phyloP scores from a whole-genome alignment of 1,140 invertebrate genomes.

The Lerema accius region DNA sequence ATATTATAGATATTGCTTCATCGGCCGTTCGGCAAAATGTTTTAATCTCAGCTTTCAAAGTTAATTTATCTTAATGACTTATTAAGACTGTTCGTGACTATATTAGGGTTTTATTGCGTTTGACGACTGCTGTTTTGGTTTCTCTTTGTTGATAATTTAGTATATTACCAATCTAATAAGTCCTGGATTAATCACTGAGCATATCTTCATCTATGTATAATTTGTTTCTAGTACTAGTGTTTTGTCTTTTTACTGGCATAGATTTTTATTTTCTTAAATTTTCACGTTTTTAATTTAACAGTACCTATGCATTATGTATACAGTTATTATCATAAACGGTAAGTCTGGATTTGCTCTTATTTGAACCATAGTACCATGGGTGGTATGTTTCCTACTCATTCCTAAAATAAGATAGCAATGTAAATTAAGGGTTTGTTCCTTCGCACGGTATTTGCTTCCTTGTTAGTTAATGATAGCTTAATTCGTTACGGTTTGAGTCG shows the following conservation, averaged over 20 bases:
- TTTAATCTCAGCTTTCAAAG: conserved; percentile 37
- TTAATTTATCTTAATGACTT: conserved; percentile 39
- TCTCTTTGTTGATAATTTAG: not conserved
- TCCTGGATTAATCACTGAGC: not conserved
- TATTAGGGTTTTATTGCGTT: conserved; percentile 3
- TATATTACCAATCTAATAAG: not conserved
- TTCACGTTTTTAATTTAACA: too few relatives aligned
- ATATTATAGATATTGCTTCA: not conserved
- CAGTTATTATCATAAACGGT: not conserved
- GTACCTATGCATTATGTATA: too few relatives aligned
- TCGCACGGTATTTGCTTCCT: conserved; percentile 51
- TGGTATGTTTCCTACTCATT: conserved; percentile 14
- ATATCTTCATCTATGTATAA: not conserved
- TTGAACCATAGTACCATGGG: conserved; percentile 8
- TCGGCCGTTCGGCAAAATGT: conserved; percentile 26
- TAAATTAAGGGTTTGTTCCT: conserved; percentile 53
- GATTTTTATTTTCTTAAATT: too few relatives aligned
- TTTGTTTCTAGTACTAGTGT: too few relatives aligned
- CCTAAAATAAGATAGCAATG: conserved; percentile 43
- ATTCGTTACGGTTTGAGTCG: conserved; percentile 48
- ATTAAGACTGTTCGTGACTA: conserved; percentile 10
- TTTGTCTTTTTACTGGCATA: too few relatives aligned
- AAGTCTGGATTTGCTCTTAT: conserved; percentile 1
- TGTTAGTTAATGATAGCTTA: conserved; percentile 57
- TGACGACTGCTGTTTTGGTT: not conserved